Evolutionary conservation across 2,888 invertebrate species (phyloP).

Genomic region (Macrophya annulata): DNA sequence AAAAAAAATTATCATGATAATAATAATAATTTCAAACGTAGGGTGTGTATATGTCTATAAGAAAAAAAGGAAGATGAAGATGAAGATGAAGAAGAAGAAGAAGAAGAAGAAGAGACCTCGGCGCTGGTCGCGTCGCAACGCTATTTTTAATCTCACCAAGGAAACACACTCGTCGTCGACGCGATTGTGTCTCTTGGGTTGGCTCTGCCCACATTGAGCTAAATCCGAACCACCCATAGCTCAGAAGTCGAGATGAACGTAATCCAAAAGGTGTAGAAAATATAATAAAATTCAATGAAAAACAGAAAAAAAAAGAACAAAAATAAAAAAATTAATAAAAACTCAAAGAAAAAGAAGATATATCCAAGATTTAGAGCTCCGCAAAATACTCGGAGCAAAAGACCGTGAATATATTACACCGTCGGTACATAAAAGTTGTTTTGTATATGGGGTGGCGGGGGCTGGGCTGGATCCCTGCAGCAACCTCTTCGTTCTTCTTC

Average conservation of each 20-base stretch:
- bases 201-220: conserved; percentile 54
- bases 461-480: neutral
- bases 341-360: neutral
- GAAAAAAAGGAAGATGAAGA: too few species aligned
- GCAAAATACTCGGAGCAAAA: neutral
- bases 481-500: neutral
- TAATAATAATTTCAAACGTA: neutral
- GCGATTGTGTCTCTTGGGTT: conserved; percentile 52
- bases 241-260: conserved; percentile 20
- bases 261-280: conserved; percentile 23
- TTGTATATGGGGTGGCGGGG: conserved; percentile 11
- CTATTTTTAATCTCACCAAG: conserved; percentile 51
- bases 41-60: conserved; percentile 20
- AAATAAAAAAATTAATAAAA: neutral
- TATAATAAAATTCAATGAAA: neutral
- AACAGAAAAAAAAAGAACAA: neutral
- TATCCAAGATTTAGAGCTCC: neutral
- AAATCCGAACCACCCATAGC: conserved; percentile 48
- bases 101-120: conserved; percentile 56
- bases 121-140: conserved; percentile 16
- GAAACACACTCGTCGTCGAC: conserved; percentile 51
- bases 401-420: conserved; percentile 14
- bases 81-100: conserved; percentile 55
- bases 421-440: conserved; percentile 22
- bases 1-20: too few species aligned